Conservation (phyloP, 2,888 invertebrate genomes). For the Sarcophaga carnaria region DNA sequence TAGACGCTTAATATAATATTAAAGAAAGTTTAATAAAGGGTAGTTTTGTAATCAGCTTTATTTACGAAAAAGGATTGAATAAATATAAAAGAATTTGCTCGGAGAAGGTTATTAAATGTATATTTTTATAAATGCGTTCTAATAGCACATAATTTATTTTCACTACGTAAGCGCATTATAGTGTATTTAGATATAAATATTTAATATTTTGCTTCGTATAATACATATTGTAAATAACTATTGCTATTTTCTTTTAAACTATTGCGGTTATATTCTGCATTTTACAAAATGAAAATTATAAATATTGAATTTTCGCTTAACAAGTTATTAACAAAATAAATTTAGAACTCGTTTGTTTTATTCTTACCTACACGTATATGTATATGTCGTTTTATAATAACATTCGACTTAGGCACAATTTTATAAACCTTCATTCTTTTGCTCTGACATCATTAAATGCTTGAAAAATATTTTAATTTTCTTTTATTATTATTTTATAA, state of each 20-base stretch:
- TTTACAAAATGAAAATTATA: no score
- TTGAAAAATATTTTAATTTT: background rate
- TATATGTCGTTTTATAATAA: background rate
- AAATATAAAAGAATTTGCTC: background rate
- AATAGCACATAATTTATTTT: background rate
- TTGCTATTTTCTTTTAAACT: no score
- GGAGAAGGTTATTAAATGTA: background rate
- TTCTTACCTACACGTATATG: background rate
- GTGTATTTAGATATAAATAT: no score
- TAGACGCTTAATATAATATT: no score
- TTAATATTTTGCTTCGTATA: no score
- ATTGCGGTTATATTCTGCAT: no score
- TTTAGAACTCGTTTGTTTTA: no score
- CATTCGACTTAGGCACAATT: background rate
- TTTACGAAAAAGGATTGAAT: background rate
- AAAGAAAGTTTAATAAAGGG: no score
- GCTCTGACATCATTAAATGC: background rate
- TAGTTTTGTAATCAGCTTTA: background rate
- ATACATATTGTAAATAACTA: no score
- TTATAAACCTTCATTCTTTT: background rate
- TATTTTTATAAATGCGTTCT: constrained; percentile 12
- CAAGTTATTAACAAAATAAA: background rate
- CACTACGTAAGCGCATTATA: no score
- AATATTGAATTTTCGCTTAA: no score
- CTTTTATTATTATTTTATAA: background rate